Evolutionary conservation across 2,888 invertebrate genomes (phyloP), one percentile per base, ranked within the genome.

Genomic region (Brachylomia viminalis): DNA sequence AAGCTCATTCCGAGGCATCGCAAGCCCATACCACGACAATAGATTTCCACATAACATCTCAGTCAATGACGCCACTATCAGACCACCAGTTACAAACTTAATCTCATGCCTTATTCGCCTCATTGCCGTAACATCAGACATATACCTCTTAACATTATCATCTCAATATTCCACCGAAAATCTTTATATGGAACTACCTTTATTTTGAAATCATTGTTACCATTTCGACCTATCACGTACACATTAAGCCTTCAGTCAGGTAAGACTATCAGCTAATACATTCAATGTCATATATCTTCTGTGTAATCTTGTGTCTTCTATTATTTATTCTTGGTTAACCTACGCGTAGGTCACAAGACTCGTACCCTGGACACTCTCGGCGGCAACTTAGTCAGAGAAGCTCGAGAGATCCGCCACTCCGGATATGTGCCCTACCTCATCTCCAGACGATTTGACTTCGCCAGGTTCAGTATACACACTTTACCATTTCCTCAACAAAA

Each of bases 311-410:
- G 42, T 62, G 30, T 61, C 20, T 75, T 42, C 56, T 56, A 67
- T 30, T 69, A 58, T 56, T 78, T 72, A 78, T 52, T 74, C 27
- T 67, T 82, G 64, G 64, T 66, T 72, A 68, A 72, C 67, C 79
- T 73, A 75, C 79, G 71, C 59, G 73, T 94, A 97, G 96, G 95
- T 89, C 95, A 95, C 91, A 95, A 96, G 87, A 91, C 94, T 72
- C 91, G 94, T 78, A 93, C 92, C 83, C 85, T 94, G 91, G 95
- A 95, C 75, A 88, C 93, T 27, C 80, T 93, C 64, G 96, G 96
- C 49, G 95, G 94, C 47, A 95, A 95, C 85, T 87, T 96, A 79
- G 90, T 95, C 11, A 92, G 96, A n/a, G 92, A 93, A 79, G 92
- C 93, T 0, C 93, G 96, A 23, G 95, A 94, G 69, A 92, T 91